Conservation (phyloP, 2,888 invertebrate species). For the Xestia c-nigrum region DNA sequence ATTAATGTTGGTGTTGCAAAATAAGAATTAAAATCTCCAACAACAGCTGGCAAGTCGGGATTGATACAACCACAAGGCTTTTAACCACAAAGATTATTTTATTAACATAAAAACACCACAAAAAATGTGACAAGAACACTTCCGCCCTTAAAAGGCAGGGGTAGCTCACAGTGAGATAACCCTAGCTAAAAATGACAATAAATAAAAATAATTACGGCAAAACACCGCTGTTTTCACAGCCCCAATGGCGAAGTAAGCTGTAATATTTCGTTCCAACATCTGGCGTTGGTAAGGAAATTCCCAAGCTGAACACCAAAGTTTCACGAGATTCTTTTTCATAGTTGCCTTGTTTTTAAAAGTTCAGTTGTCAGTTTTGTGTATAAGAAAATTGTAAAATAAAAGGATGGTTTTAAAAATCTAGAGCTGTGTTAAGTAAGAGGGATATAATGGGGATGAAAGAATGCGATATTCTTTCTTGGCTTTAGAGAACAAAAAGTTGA, state of each 20-base stretch:
- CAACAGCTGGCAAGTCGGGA: not conserved
- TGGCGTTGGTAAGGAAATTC: constrained; percentile 69
- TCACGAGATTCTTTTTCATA: constrained; percentile 63
- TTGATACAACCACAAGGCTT: too few species aligned
- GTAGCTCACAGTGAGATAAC: too few species aligned
- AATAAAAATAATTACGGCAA: not conserved
- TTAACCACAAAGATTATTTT: not conserved
- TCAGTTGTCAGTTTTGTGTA: constrained; percentile 66
- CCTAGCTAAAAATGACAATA: not conserved
- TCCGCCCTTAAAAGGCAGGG: not conserved
- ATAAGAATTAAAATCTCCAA: too few species aligned
- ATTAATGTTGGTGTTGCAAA: too few species aligned
- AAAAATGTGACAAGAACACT: too few species aligned
- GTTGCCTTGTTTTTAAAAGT: constrained; percentile 64
- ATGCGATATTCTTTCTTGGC: not conserved
- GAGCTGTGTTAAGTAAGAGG: constrained; percentile 6
- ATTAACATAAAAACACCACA: too few species aligned
- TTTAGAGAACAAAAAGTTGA: not conserved
- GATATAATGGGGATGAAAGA: not conserved
- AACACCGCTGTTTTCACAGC: constrained; percentile 36
- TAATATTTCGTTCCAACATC: constrained; percentile 69
- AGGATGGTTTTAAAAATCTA: constrained; percentile 38
- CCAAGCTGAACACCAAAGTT: constrained; percentile 64
- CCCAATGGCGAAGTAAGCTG: constrained; percentile 51
- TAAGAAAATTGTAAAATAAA: constrained; percentile 57